Base-by-base conservation (phyloP, 2,113 vertebrate genomes). In the Hymenochirus boettgeri region DNA sequence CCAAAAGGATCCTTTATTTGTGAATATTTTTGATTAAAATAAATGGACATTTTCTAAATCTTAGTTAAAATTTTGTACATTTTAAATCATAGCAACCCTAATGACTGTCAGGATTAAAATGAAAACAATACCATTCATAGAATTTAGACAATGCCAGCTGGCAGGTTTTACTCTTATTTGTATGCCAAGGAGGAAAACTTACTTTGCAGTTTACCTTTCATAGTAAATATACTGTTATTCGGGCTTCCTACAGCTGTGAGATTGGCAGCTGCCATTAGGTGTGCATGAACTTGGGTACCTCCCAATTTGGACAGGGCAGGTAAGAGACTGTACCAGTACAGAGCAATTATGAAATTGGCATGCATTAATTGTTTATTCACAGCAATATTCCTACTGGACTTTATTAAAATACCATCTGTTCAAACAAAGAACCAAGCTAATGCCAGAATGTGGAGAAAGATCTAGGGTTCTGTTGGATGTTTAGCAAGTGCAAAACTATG, bases 381-480 rank as follows among this genome's bases (percentile, higher is more conserved):
- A 95, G 91, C 90, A 88, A 92, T 98, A 98, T 98, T 98, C 96
- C 96, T 98, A 96, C 94, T 93, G 96, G 96, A 98, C 96, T 95
- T 98, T 97, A 98, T 98, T 97, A 98, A 98, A 98, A 98, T 93
- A 97, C 96, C 96, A 98, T 98, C 96, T 98, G 96, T 92, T 90
- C 86, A 90, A 88, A 92, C 82, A 94, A 90, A 88, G 88, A 83
- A 81, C 81, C 77, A 77, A 79, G 76, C 71, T 71, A 74, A 82
- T 82, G 82, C 79, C 61, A 71, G 39, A 2, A 24, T 33, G 23
- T 31, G 48, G 7, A 69, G 15, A 24, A 27, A 25, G 56, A 27
- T 26, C 19, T 4, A 25, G 21, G 47, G n/a, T 53, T 59, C 25
- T 5, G 33, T 69, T 59, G 48, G 35, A 33, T 69, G 23, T 53